phyloP scores from a whole-genome alignment of 2,888 invertebrate genomes.

The Euplagia quadripunctaria region DNA sequence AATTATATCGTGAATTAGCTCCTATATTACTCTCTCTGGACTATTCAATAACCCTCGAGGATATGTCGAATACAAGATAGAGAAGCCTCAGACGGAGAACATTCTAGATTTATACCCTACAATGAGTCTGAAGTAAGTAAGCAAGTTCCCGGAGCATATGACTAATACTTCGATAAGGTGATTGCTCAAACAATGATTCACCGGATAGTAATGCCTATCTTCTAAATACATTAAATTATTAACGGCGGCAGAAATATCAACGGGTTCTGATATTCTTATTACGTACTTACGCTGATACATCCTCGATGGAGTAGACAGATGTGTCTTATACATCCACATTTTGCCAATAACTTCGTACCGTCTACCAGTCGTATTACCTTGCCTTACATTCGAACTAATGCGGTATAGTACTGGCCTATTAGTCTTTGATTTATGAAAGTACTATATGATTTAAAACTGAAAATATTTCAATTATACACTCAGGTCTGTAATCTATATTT shows the following conservation, averaged over 20 bases:
- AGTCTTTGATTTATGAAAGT: background rate
- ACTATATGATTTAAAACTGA: background rate
- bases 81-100: background rate
- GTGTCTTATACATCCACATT: background rate
- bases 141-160: background rate
- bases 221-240: background rate
- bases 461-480: background rate
- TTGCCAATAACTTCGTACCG: background rate
- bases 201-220: background rate
- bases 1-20: background rate
- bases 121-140: background rate
- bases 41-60: background rate
- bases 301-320: background rate
- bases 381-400: background rate
- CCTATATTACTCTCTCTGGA: background rate
- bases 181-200: slow-evolving; percentile 10
- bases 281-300: background rate
- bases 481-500: background rate
- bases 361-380: background rate
- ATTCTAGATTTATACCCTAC: background rate
- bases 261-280: background rate
- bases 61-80: background rate
- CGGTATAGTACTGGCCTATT: background rate
- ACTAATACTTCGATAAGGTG: slow-evolving; percentile 10
- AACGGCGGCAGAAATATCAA: background rate